A percentile compares a stretch with the other conserved stretches of the same genome.
Conservation (phyloP, 2,888 invertebrate species). For the Hypomecis punctinalis region DNA sequence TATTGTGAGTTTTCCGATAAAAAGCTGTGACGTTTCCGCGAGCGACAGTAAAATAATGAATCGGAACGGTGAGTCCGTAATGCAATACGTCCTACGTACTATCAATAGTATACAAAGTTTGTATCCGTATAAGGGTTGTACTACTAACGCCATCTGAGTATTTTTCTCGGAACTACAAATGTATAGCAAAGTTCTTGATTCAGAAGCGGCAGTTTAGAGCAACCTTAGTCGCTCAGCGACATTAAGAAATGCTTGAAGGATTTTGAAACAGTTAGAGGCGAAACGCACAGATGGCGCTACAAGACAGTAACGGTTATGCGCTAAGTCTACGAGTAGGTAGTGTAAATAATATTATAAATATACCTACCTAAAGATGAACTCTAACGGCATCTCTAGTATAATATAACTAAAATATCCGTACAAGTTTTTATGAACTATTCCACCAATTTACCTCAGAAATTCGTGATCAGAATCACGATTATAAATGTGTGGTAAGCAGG, state of each 20-base stretch:
- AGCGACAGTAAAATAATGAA: conserved; percentile 55
- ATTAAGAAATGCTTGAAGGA: too few species aligned
- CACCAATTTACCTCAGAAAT: too few species aligned
- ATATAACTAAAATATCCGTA: too few species aligned
- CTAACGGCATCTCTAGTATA: too few species aligned
- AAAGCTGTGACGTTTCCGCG: conserved; percentile 11
- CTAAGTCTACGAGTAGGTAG: too few species aligned
- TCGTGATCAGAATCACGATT: too few species aligned
- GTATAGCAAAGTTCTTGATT: neutral
- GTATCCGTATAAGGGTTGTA: neutral
- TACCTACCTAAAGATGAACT: too few species aligned
- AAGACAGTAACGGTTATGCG: neutral
- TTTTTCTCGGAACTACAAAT: neutral
- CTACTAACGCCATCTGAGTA: conserved; percentile 4
- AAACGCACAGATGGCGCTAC: conserved; percentile 56
- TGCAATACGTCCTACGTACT: conserved; percentile 5
- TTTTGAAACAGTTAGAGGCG: neutral
- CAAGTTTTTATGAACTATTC: too few species aligned
- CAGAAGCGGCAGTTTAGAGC: neutral
- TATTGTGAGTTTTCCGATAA: conserved; percentile 10
- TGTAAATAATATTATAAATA: too few species aligned
- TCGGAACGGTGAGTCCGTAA: conserved; percentile 67
- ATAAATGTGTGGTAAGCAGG: too few species aligned
- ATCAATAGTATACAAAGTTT: neutral
- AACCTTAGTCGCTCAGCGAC: neutral